These are phyloP conservation scores for Grallaria varia DNA, from an alignment of 2,113 vertebrate genomes.

Conservation along the genomic window DNA sequence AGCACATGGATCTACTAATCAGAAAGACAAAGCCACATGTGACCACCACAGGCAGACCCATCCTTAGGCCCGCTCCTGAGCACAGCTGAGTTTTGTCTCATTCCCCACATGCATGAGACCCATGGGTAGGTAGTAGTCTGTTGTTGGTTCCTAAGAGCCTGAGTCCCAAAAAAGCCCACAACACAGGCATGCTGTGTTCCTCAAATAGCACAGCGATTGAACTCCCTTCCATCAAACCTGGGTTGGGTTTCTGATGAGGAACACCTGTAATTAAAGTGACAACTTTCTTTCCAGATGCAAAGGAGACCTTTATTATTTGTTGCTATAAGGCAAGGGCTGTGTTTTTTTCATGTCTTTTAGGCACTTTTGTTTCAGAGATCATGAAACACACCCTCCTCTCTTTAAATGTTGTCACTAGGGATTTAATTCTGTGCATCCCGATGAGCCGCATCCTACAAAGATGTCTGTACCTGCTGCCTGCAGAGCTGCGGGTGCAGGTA, in stretches of 20 bases:
- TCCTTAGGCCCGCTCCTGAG: neutral
- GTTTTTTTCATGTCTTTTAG: neutral
- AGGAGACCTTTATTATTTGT: neutral
- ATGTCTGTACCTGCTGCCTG: neutral
- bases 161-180: neutral
- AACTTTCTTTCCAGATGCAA: neutral
- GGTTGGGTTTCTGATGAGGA: neutral
- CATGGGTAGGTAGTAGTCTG: neutral
- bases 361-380: neutral
- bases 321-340: neutral
- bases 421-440: neutral
- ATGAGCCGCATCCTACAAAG: neutral
- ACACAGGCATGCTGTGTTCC: neutral
- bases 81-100: neutral
- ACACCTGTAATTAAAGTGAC: neutral
- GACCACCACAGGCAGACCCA: neutral
- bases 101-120: rapidly evolving
- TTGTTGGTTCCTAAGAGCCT: neutral
- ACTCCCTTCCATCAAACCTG: neutral
- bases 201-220: neutral
- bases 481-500: neutral
- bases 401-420: neutral
- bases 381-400: neutral
- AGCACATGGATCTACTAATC: neutral
- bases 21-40: neutral